A percentile compares a stretch with the other conserved stretches of the same genome.
Evolutionary conservation across 2,888 invertebrate genomes (phyloP).

Genomic region (Microchrysa polita): DNA sequence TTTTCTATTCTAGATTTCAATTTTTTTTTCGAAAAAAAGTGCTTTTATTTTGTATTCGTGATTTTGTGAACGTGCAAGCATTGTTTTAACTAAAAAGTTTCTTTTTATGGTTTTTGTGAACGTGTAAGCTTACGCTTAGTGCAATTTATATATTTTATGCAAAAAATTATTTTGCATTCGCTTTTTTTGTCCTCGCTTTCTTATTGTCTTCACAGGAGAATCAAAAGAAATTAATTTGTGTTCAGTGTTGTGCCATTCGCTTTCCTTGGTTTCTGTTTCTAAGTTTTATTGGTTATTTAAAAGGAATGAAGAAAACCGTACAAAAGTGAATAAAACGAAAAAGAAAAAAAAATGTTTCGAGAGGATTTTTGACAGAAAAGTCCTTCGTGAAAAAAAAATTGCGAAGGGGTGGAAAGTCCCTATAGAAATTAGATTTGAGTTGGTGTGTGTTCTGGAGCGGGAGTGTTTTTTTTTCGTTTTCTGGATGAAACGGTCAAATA

Average conservation of each 20-base stretch:
- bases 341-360: neutral
- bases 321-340: neutral
- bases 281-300: neutral
- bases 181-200: constrained; percentile 4
- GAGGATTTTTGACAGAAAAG: constrained; percentile 2
- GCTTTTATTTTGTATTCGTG: too few species aligned
- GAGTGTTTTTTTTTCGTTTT: neutral
- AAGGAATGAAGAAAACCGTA: too few species aligned
- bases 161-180: constrained; percentile 24
- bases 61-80: too few species aligned
- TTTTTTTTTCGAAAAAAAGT: too few species aligned
- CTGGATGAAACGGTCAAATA: constrained; percentile 41
- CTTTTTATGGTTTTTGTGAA: neutral
- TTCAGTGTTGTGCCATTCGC: neutral
- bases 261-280: constrained; percentile 4
- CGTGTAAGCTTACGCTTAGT: constrained; percentile 1
- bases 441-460: neutral
- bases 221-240: constrained; percentile 17
- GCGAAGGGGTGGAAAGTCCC: neutral
- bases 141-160: constrained; percentile 6
- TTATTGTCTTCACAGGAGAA: neutral
- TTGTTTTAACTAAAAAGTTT: neutral
- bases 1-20: too few species aligned
- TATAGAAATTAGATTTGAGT: neutral
- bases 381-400: neutral